Percentiles rank a stretch among this genome's conserved stretches.
phyloP scores from a whole-genome alignment of 2,888 invertebrate genomes.

The Onthophagus sagittarius region DNA sequence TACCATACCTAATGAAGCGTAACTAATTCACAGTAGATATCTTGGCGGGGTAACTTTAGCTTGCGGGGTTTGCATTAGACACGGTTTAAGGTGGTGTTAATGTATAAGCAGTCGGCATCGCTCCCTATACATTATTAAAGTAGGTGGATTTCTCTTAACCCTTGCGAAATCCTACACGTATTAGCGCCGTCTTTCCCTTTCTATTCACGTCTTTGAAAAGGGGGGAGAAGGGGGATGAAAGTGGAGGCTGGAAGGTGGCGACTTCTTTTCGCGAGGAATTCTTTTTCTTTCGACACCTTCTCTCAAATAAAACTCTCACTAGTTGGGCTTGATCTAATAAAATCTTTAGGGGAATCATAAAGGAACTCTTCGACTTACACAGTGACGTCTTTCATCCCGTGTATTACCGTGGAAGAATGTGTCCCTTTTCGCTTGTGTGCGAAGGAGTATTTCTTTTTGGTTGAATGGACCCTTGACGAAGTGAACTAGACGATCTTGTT shows the following conservation, averaged over 20 bases:
- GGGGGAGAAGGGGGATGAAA: too few relatives aligned
- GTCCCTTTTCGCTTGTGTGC: background rate
- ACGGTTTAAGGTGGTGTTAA: background rate
- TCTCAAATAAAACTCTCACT: background rate
- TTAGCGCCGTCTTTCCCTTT: background rate
- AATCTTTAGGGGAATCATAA: background rate
- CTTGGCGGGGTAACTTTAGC: background rate
- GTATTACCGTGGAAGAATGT: background rate
- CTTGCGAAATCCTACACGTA: background rate
- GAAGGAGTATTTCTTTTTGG: background rate
- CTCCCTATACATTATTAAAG: background rate
- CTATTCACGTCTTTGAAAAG: background rate
- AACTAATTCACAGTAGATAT: constrained; percentile 11
- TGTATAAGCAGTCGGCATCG: background rate
- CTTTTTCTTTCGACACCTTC: background rate
- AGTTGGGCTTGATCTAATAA: background rate
- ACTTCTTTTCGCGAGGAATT: too few relatives aligned
- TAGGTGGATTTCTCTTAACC: background rate
- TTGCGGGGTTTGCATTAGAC: background rate
- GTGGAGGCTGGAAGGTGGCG: too few relatives aligned
- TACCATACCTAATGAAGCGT: constrained; percentile 11
- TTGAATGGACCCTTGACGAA: background rate
- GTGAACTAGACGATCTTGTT: background rate
- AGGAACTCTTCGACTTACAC: background rate
- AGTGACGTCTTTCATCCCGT: background rate